Conservation (phyloP, 2,113 vertebrate genomes). For the Dipodomys merriami region DNA sequence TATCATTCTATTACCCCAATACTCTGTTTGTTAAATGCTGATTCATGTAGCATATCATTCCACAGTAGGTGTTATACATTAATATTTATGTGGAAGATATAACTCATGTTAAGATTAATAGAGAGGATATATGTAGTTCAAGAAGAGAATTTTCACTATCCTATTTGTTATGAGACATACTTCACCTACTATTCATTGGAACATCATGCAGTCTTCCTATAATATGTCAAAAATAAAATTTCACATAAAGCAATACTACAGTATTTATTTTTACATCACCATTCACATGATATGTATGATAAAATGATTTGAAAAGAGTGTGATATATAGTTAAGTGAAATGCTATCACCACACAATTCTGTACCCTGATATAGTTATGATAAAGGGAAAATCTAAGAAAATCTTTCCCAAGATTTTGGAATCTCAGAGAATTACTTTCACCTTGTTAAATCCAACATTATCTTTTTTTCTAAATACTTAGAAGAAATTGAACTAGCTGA, state of each 20-base stretch:
- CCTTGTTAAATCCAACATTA: neutral
- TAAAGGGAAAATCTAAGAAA: neutral
- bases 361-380: neutral
- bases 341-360: neutral
- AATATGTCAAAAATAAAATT: neutral
- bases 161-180: neutral
- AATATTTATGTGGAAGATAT: neutral
- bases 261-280: slow-evolving; percentile 35
- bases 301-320: slow-evolving; percentile 7
- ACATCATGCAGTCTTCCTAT: neutral
- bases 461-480: neutral
- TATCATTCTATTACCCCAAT: slow-evolving; percentile 23
- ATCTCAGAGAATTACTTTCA: neutral
- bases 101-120: slow-evolving; percentile 23
- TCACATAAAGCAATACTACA: neutral
- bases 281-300: neutral
- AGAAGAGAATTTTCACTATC: neutral
- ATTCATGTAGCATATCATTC: slow-evolving; percentile 27
- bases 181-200: neutral
- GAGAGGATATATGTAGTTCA: neutral
- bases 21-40: slow-evolving; percentile 34
- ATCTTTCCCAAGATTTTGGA: neutral
- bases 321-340: neutral
- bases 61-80: neutral
- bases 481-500: too few species aligned